Evolutionary conservation across 1,140 invertebrate genomes (phyloP), one percentile per base, ranked within the genome.

Genomic region (Euura lappo): DNA sequence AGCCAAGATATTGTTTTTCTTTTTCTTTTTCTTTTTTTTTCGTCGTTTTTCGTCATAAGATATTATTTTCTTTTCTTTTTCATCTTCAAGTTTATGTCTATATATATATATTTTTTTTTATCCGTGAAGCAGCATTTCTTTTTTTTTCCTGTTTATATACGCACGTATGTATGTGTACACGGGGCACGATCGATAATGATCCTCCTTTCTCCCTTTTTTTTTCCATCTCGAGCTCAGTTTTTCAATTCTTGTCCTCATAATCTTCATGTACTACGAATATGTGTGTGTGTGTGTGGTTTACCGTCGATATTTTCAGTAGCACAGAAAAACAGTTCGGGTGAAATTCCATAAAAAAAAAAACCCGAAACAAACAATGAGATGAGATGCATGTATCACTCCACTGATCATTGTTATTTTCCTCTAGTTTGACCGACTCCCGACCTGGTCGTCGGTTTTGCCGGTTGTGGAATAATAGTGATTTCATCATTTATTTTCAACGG

Each of bases 401-500:
- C 77, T 74, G 81, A 85, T 80, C 79, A 84, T 87, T 87, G 86
- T 83, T 88, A 87, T 88, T 88, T 87, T 73, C 79, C 75, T 77
- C 86, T 83, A 72, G 82, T 76, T 78, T 85, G 80, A 68, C 77
- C 75, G 68, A 65, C 72, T 65, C 79, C 79, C 43, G 83, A 85
- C 80, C 86, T 85, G 51, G 83, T 84, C 70, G 83, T 83, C 44
- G 87, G 82, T 78, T 90, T 90, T n/a, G 91, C 91, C 72, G 94
- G 94, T 84, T 97, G 95, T 75, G 95, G 94, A 88, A 96, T 96
- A 78, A 97, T 96, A 72, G 95, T 97, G 76, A 97, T 97, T 87
- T 97, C 95, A 86, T 97, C 95, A 86, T 96, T 97, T 76, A 97
- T 96, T 87, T 96, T 96, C 64, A 96, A 86, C 64, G 95, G 94